These are phyloP conservation scores for Synergus laeviventris DNA, from an alignment of 2,888 invertebrate genomes.

Conservation along the genomic window DNA sequence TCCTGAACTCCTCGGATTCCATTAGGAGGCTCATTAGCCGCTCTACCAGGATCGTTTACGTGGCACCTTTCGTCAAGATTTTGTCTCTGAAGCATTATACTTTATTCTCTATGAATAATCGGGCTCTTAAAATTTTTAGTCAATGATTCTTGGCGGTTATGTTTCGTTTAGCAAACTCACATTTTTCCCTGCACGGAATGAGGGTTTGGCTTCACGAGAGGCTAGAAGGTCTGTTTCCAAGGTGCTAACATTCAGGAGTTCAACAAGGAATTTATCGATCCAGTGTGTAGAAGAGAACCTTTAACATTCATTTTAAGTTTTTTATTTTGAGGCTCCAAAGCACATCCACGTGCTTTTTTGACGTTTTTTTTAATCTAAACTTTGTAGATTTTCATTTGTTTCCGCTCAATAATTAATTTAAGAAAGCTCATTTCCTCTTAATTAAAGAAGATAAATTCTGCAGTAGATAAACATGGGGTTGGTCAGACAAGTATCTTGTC, in stretches of 20 bases:
- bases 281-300: neutral
- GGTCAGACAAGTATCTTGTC: too few species aligned
- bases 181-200: neutral
- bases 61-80: slow-evolving; percentile 56
- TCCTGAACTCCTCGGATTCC: slow-evolving; percentile 37
- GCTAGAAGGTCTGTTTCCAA: slow-evolving; percentile 25
- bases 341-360: neutral
- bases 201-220: neutral
- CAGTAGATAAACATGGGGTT: too few species aligned
- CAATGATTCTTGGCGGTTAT: neutral
- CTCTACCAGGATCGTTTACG: slow-evolving; percentile 53
- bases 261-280: slow-evolving; percentile 34
- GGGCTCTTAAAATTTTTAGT: neutral
- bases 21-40: slow-evolving; percentile 43
- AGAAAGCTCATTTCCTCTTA: neutral
- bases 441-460: too few species aligned
- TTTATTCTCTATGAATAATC: neutral
- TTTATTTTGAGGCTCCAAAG: slow-evolving; percentile 3
- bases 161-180: neutral
- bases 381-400: neutral
- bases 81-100: slow-evolving; percentile 56
- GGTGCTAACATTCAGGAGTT: slow-evolving; percentile 32
- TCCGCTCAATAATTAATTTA: neutral
- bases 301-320: neutral
- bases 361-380: neutral